Conservation (phyloP, 2,888 invertebrate species). For the Drosophila colorata region DNA sequence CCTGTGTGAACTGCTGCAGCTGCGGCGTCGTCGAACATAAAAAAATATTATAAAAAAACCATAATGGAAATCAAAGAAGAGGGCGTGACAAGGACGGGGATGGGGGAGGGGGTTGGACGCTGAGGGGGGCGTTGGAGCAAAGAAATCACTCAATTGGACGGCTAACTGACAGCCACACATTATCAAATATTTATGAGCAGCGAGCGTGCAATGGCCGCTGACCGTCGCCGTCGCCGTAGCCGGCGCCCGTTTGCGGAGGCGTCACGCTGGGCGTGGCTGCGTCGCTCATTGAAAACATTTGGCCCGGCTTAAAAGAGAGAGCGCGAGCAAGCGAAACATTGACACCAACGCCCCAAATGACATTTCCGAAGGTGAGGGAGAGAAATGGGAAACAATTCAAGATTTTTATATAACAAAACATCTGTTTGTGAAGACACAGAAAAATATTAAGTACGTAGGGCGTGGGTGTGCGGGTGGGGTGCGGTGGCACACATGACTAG, state of each 20-base stretch:
- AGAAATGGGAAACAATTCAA: constrained; percentile 15
- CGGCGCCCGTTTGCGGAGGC: background rate
- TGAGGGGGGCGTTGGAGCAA: background rate
- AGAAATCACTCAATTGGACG: constrained; percentile 77
- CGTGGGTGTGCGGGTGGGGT: background rate
- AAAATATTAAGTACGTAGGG: constrained; percentile 4
- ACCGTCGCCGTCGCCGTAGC: constrained; percentile 34
- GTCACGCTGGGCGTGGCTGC: constrained; percentile 29
- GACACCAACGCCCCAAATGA: constrained; percentile 71
- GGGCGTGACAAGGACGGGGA: background rate
- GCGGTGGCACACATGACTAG: constrained; percentile 64
- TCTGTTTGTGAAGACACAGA: constrained; percentile 50
- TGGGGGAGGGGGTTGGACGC: constrained; percentile 4
- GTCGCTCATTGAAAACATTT: constrained; percentile 71
- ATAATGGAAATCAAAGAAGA: constrained; percentile 39
- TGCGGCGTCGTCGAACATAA: constrained; percentile 50
- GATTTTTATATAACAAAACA: constrained; percentile 59
- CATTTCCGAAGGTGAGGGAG: constrained; percentile 26
- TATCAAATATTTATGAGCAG: constrained; percentile 72
- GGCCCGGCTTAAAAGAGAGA: constrained; percentile 26
- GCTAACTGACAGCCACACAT: constrained; percentile 76
- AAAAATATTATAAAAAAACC: constrained; percentile 53
- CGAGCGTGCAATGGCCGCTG: constrained; percentile 38
- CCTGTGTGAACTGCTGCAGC: constrained; percentile 66
- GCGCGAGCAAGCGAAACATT: constrained; percentile 44